Percentiles rank a stretch among this genome's conserved stretches.
phyloP scores from a whole-genome alignment of 2,113 vertebrate genomes.

The Brevimyrus niger region DNA sequence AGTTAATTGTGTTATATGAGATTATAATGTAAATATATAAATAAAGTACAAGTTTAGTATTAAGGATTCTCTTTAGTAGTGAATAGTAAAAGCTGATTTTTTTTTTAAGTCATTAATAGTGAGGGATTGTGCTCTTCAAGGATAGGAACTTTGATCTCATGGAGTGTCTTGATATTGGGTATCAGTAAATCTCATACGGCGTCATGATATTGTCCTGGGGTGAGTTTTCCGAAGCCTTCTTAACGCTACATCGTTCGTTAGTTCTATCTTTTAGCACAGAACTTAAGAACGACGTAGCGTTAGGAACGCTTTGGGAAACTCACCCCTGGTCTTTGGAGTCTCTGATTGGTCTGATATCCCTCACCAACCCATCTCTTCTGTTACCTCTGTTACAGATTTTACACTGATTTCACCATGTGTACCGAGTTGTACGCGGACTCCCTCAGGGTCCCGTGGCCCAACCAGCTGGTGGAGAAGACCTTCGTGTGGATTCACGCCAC shows the following conservation, averaged over 20 bases:
- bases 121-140: background rate
- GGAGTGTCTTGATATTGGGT: background rate
- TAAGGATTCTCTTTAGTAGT: background rate
- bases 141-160: background rate
- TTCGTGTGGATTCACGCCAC: conserved; percentile 54
- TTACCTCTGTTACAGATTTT: conserved; percentile 39
- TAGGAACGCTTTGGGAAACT: too few relatives aligned
- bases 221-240: too few relatives aligned
- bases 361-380: background rate
- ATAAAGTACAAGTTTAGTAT: background rate
- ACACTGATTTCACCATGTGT: conserved; percentile 54
- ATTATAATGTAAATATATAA: background rate
- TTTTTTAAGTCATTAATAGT: background rate
- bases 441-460: conserved; percentile 59
- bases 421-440: conserved; percentile 55
- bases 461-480: conserved; percentile 50
- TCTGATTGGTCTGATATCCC: background rate
- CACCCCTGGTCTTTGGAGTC: background rate
- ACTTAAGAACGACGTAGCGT: too few relatives aligned
- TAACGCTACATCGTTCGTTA: too few relatives aligned
- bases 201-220: too few relatives aligned
- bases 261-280: too few relatives aligned
- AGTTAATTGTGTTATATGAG: background rate
- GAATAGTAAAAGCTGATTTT: background rate
- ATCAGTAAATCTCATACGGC: background rate